phyloP scores from a whole-genome alignment of 2,888 invertebrate species.

The Leptinotarsa peninsularis region DNA sequence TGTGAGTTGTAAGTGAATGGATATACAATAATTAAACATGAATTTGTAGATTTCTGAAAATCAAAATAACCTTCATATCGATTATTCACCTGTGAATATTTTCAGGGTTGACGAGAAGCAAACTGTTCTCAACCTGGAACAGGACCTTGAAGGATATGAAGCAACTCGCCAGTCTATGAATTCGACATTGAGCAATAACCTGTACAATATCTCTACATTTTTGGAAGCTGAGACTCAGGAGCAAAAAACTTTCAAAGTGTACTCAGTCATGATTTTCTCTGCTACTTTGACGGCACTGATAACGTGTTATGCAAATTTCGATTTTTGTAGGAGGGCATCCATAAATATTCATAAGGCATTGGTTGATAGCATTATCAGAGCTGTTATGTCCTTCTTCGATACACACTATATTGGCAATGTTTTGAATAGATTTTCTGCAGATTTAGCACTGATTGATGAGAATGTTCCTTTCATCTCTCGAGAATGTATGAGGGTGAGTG shows the following conservation, averaged over 20 bases:
- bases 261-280: conserved; percentile 40
- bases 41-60: too few relatives aligned
- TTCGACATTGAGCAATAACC: conserved; percentile 18
- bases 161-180: conserved; percentile 10
- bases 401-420: conserved; percentile 58
- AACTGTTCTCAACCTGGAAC: conserved; percentile 37
- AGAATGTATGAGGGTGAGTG: conserved; percentile 51
- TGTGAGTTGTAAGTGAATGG: too few relatives aligned
- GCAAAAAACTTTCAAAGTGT: conserved; percentile 27
- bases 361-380: conserved; percentile 51
- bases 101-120: conserved; percentile 51
- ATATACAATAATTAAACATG: too few relatives aligned
- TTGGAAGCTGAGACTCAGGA: conserved; percentile 22
- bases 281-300: conserved; percentile 39
- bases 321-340: conserved; percentile 82
- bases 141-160: background rate
- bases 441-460: conserved; percentile 56
- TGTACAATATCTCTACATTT: background rate
- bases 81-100: background rate
- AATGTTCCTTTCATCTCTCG: conserved; percentile 49
- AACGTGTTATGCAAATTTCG: conserved; percentile 69
- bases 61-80: background rate
- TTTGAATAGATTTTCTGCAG: conserved; percentile 57
- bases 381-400: conserved; percentile 58
- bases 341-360: conserved; percentile 56